Evolutionary conservation across 2,113 vertebrate genomes (phyloP).

Genomic region (Sinocyclocheilus anophthalmus): DNA sequence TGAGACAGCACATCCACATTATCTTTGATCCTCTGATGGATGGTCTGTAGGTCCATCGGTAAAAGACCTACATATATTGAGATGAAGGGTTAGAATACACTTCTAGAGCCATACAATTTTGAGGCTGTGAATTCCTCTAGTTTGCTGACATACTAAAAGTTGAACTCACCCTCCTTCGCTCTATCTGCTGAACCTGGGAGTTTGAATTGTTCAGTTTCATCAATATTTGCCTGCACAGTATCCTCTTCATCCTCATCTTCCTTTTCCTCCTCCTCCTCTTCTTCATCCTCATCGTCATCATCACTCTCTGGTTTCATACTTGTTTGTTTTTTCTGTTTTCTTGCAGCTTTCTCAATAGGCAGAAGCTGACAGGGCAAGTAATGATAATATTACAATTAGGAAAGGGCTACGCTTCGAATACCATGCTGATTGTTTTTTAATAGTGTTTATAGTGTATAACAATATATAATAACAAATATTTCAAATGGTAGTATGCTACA

Average conservation of each 20-base stretch:
- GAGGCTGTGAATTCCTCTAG: background rate
- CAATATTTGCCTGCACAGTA: constrained; percentile 83
- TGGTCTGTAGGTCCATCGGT: constrained; percentile 81
- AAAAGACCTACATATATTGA: constrained; percentile 68
- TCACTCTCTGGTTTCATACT: constrained; percentile 62
- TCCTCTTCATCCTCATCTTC: constrained; percentile 71
- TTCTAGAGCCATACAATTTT: rapidly evolving
- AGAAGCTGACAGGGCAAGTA: constrained; percentile 78
- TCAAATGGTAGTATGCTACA: background rate
- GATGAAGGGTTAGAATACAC: background rate
- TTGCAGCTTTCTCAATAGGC: constrained; percentile 90
- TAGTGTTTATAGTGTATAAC: background rate
- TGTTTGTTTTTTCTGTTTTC: constrained; percentile 79
- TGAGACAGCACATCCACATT: constrained; percentile 90
- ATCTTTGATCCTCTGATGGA: constrained; percentile 93
- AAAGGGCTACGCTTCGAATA: background rate
- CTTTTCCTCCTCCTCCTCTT: constrained; percentile 54
- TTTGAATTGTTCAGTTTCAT: constrained; percentile 81
- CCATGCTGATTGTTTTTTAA: background rate
- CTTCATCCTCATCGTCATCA: constrained; percentile 75
- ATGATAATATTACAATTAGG: background rate
- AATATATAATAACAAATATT: background rate
- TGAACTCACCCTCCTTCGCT: constrained; percentile 80
- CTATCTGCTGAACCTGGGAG: constrained; percentile 71
- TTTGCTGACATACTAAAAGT: background rate